A percentile compares a stretch with the other conserved stretches of the same genome.
These are phyloP conservation scores for Micropoecilia bifurca DNA, from an alignment of 2,797 vertebrate species.

Conservation along the genomic window DNA sequence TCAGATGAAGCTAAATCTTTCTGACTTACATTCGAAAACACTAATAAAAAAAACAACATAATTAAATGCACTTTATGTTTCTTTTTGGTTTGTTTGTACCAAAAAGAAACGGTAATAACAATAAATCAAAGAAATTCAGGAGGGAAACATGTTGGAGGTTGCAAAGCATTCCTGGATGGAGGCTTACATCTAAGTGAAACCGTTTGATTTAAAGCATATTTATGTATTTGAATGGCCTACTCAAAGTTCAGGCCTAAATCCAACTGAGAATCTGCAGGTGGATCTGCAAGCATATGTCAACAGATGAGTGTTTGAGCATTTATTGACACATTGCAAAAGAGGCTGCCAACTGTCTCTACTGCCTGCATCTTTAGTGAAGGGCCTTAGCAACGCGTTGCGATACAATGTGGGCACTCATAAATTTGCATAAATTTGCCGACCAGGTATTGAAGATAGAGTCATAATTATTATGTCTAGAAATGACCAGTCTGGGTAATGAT, in stretches of 20 bases:
- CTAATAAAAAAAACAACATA: background rate
- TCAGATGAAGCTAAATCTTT: background rate
- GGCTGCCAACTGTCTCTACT: background rate
- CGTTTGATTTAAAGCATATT: background rate
- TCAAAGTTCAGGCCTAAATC: slow-evolving; percentile 4
- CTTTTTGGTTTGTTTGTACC: too few species aligned
- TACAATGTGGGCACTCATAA: background rate
- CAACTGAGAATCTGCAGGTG: background rate
- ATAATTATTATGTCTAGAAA: background rate
- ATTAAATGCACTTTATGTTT: too few species aligned
- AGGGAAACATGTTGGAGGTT: background rate
- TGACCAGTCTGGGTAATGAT: too few species aligned
- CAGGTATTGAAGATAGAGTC: background rate
- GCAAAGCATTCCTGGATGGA: background rate
- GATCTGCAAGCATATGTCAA: background rate
- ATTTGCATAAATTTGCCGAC: background rate
- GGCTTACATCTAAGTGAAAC: background rate
- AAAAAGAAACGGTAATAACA: background rate
- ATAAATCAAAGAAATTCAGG: too few species aligned
- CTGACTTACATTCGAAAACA: background rate
- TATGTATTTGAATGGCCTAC: background rate
- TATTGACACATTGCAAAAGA: background rate
- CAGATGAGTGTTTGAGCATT: background rate
- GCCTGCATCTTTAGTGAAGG: background rate
- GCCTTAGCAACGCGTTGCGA: background rate